These are phyloP conservation scores for Turritopsis rubra DNA, from an alignment of 30 jellyfish, hydroid and myxozoan species.

Conservation along the genomic window DNA sequence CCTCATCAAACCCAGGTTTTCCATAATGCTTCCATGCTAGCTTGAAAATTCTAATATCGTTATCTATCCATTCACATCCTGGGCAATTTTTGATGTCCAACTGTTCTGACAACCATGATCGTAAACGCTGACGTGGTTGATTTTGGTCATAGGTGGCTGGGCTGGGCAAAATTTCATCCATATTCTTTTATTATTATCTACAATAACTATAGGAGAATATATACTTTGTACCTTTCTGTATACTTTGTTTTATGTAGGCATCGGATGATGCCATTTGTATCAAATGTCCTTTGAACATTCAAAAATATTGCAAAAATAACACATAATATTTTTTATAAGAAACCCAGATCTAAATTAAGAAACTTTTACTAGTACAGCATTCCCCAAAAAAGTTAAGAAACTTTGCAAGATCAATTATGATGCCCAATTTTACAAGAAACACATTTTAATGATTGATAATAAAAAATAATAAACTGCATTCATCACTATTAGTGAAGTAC, in stretches of 20 bases:
- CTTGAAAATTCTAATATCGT: constrained; percentile 37
- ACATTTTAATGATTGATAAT: not conserved
- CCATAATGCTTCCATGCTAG: constrained; percentile 87
- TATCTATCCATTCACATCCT: constrained; percentile 62
- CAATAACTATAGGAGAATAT: not conserved
- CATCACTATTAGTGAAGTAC: not conserved
- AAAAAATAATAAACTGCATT: not conserved
- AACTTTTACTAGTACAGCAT: too few species aligned
- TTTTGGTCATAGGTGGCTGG: constrained; percentile 1
- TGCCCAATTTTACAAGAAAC: too few species aligned
- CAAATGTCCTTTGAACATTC: too few species aligned
- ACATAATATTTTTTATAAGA: too few species aligned
- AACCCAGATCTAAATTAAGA: too few species aligned
- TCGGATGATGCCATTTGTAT: too few species aligned
- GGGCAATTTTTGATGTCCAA: constrained; percentile 57
- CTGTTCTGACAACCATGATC: constrained; percentile 80
- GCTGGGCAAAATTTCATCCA: not conserved
- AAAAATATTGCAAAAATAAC: too few species aligned
- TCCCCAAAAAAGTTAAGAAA: too few species aligned
- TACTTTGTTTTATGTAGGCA: not conserved
- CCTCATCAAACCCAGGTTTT: constrained; percentile 72
- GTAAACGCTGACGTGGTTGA: constrained; percentile 56
- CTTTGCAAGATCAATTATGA: too few species aligned
- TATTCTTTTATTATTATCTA: not conserved
- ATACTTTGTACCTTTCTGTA: not conserved